phyloP scores from a whole-genome alignment of 2,113 vertebrate genomes.

The Dasyurus viverrinus region DNA sequence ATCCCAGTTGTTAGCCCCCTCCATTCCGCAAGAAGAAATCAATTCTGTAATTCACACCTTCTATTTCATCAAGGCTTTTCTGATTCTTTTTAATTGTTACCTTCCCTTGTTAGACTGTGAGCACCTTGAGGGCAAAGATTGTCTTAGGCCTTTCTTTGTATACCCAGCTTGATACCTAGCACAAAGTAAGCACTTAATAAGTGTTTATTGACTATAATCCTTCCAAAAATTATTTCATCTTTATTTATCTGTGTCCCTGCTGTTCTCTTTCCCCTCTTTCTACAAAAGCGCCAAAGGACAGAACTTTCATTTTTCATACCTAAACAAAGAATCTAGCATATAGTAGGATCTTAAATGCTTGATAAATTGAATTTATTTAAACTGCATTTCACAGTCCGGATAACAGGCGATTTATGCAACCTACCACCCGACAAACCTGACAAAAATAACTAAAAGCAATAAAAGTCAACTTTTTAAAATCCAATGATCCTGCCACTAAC shows the following conservation, averaged over 20 bases:
- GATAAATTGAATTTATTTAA: neutral
- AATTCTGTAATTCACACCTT: neutral
- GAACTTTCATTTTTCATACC: neutral
- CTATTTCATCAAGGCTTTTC: neutral
- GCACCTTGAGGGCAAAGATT: neutral
- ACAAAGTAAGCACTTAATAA: neutral
- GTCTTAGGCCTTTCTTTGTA: neutral
- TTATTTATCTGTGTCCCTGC: neutral
- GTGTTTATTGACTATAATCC: neutral
- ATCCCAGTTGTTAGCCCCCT: neutral
- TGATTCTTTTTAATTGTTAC: neutral
- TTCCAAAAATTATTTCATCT: neutral
- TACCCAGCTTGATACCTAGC: neutral
- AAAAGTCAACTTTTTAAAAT: neutral
- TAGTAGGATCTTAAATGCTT: neutral
- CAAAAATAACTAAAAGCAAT: neutral
- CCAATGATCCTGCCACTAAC: neutral
- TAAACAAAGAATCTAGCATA: neutral
- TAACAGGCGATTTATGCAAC: neutral
- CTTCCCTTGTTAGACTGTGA: neutral
- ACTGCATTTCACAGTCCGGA: neutral
- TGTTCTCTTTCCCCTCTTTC: neutral
- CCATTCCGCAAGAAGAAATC: neutral
- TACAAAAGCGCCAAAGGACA: neutral
- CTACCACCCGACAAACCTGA: neutral